A percentile compares a stretch with the other conserved stretches of the same genome.
phyloP scores from a whole-genome alignment of 2,113 vertebrate species.

The Trogon melanurus region DNA sequence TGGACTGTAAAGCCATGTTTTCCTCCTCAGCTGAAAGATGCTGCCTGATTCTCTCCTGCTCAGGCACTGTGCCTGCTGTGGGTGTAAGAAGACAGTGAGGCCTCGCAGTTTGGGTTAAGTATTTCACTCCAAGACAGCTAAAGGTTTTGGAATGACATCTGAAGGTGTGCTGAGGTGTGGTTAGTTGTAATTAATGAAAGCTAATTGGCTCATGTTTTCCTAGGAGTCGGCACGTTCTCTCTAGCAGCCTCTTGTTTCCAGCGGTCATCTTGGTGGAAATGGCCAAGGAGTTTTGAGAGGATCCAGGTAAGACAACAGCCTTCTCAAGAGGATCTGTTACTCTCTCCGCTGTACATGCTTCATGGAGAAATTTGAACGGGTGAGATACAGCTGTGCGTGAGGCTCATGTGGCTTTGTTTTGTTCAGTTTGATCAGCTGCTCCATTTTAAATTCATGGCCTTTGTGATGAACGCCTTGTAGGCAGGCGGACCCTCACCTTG shows the following conservation, averaged over 20 bases:
- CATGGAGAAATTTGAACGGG: neutral
- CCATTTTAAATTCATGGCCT: neutral
- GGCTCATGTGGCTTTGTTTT: neutral
- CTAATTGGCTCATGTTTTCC: slow-evolving; percentile 1
- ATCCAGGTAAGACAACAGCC: neutral
- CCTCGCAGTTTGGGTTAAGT: neutral
- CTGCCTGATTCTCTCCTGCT: fast-evolving
- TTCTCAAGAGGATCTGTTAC: neutral
- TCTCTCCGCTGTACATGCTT: neutral
- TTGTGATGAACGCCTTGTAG: neutral
- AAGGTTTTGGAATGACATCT: neutral
- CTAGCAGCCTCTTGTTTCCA: neutral
- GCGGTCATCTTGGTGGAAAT: neutral
- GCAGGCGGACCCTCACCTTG: neutral
- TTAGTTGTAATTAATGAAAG: slow-evolving; percentile 13
- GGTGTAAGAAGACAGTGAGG: neutral
- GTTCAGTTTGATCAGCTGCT: neutral
- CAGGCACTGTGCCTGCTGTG: neutral
- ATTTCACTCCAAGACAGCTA: neutral
- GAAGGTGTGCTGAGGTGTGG: neutral
- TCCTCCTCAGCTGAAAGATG: neutral
- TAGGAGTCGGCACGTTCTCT: neutral
- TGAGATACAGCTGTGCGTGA: neutral
- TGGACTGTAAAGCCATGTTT: neutral
- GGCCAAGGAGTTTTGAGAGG: neutral